Evolutionary conservation across 1,140 invertebrate species (phyloP).

Genomic region (Chrysomallon squamiferum): DNA sequence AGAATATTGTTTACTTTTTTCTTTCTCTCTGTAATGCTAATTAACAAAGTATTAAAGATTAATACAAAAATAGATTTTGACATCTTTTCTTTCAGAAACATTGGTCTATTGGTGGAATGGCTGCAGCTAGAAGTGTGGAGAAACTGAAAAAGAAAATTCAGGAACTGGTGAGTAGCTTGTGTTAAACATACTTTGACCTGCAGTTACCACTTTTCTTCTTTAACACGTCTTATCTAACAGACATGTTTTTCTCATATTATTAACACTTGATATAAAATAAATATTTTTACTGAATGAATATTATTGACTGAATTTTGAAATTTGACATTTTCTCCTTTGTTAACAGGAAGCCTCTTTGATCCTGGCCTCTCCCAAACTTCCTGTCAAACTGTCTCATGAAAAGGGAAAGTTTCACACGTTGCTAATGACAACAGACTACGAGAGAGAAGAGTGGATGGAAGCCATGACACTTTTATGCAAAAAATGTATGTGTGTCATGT

Average conservation of each 20-base stretch:
- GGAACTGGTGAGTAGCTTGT: constrained; percentile 69
- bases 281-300: too few species aligned
- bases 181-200: too few species aligned
- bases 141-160: constrained; percentile 88
- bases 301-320: background rate
- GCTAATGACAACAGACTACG: constrained; percentile 92
- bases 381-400: constrained; percentile 77
- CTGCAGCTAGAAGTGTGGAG: constrained; percentile 66
- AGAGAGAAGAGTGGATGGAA: constrained; percentile 91
- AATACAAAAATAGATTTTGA: too few species aligned
- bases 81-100: constrained; percentile 22
- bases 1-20: too few species aligned
- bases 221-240: too few species aligned
- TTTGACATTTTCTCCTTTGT: background rate
- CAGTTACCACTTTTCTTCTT: too few species aligned
- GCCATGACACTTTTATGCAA: constrained; percentile 81
- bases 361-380: constrained; percentile 85
- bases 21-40: too few species aligned
- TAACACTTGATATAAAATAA: too few species aligned
- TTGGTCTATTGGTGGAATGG: constrained; percentile 29
- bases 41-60: too few species aligned
- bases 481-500: constrained; percentile 40
- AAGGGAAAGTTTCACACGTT: constrained; percentile 75
- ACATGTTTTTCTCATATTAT: too few species aligned
- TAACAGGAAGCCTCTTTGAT: constrained; percentile 82